Base-by-base conservation (phyloP, 2,113 vertebrate genomes). In the Ochotona curzoniae region DNA sequence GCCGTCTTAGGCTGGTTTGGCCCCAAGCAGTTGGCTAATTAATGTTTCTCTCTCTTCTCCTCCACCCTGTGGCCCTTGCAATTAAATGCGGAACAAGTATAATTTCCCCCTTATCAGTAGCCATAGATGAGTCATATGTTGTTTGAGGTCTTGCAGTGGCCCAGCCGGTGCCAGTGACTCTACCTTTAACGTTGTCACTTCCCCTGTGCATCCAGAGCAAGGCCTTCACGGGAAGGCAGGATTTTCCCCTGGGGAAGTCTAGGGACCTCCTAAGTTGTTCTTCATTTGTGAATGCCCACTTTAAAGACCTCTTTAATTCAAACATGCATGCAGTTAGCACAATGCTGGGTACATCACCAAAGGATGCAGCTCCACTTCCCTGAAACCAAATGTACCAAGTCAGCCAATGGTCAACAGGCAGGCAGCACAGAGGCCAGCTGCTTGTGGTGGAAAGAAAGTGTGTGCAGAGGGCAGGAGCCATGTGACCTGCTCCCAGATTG, bases 381-480 rank as follows among this genome's bases (percentile, higher is more conserved):
- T 64, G 83, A 67, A 87, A 90, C 35, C 12, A n/a, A 74, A 82
- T 47, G 7, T 14, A 47, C 57, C 67, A 51, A 82, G 86, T 79
- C 94, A 94, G 60, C 49, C 32, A 61, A 23, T 51, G 70, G 82
- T 92, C 94, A 95, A 64, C 83, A 76, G 32, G 51, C 85, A 83
- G 91, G 88, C 69, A 67, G 79, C n/a, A 3, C 82, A 75, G 79
- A 93, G n/a, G 61, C 66, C 61, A 87, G 60, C 66, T 70, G 38
- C 71, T 74, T 47, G 94, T 84, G 73, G 51, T 63, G 26, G 13
- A 70, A n/a, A 51, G 25, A 69, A 44, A 87, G 47, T 54, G 73
- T 35, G 78, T 54, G 25, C 69, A 8, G 76, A 87, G 44, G 88
- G 79, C 61, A 26, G 61, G 81, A 54, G 21, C 60, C 85, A 75